Base-by-base conservation (phyloP, 2,113 vertebrate species). In the Istiophorus platypterus region DNA sequence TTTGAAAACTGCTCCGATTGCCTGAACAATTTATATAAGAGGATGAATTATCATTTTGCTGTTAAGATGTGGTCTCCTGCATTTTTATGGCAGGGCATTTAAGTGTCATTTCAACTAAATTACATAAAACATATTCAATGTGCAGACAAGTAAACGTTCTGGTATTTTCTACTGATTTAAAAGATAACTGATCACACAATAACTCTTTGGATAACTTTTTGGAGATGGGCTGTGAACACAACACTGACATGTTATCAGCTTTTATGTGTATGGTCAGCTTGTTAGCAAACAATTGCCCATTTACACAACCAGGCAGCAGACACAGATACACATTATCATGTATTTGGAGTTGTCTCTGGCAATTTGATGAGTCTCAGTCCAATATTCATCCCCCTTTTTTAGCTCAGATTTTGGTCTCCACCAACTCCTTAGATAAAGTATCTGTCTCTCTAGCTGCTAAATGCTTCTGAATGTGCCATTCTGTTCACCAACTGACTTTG, bases 71-170 rank as follows among this genome's bases (percentile, higher is more conserved):
- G 1, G 7, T 11, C 1, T n/a, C 15, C 2, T 39, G n/a, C 22
- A 26, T 72, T 68, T 68, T 83, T 13, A 37, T 59, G 52, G 72
- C 20, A 59, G n/a, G 24, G 58, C 7, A 17, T 71, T 72, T 57
- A 65, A 49, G n/a, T 9, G 27, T 2, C 0, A 41, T 20, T 49
- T 51, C 3, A 11, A 61, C n/a, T 49, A 18, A 31, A 45, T 63
- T 1, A 54, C 63, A 31, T 14, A 49, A 49, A 26, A 39, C 7
- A 15, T 4, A 18, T 27, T 18, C 2, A 5, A 52, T 9, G 15
- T 45, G 15, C 24, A 26, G 1, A 49, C 15, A 61, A 39, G 4
- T 39, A 37, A 34, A 29, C 17, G 5, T 45, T 22, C 12, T 68
- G 7, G 24, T 34, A n/a, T 51, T 58, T 49, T 41, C 5, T 57